Percentiles rank a stretch among this genome's conserved stretches.
Evolutionary conservation across 2,888 invertebrate species (phyloP).

Genomic region (Dendrolimus pini): DNA sequence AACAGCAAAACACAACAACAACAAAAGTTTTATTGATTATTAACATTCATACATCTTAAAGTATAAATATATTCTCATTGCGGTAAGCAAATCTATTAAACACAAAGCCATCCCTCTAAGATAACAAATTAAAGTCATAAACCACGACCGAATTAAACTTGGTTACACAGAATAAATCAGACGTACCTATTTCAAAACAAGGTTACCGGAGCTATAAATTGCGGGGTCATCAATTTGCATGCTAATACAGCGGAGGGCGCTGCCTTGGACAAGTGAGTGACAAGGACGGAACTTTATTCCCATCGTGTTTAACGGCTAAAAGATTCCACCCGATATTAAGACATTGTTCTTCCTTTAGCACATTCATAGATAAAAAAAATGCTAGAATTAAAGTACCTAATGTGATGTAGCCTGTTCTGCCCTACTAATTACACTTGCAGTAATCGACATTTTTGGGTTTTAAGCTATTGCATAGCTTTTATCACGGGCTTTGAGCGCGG

Average conservation of each 20-base stretch:
- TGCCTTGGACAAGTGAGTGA: conserved; percentile 59
- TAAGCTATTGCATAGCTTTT: no score
- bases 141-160: conserved; percentile 6
- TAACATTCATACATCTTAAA: no score
- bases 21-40: no score
- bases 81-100: no score
- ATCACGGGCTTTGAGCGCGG: no score
- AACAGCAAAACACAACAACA: no score
- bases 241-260: conserved; percentile 42
- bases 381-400: no score
- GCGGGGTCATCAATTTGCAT: conserved; percentile 59
- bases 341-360: conserved; percentile 50
- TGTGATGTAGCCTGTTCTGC: no score
- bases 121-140: conserved; percentile 3
- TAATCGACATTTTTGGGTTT: no score
- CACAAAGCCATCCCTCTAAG: not conserved
- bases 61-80: no score
- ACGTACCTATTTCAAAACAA: conserved; percentile 12
- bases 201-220: conserved; percentile 27
- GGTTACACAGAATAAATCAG: conserved; percentile 5
- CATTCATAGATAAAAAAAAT: no score
- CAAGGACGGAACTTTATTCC: conserved; percentile 45
- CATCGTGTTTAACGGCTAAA: conserved; percentile 32
- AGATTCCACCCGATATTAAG: conserved; percentile 46
- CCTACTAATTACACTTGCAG: no score